phyloP scores from a whole-genome alignment of 2,113 vertebrate genomes.

The Pristiophorus japonicus region DNA sequence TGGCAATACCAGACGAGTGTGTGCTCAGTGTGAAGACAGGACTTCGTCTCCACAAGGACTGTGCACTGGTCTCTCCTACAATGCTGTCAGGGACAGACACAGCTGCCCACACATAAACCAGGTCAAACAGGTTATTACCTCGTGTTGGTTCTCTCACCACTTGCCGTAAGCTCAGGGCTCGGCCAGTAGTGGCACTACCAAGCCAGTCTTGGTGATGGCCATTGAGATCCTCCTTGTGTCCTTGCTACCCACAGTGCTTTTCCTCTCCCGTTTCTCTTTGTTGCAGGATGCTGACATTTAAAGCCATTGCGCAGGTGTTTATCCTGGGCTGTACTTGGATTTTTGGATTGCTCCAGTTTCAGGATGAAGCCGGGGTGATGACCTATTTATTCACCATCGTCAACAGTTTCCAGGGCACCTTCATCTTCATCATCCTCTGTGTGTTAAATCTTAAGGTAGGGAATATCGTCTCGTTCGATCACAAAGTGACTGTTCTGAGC shows the following conservation, averaged over 20 bases:
- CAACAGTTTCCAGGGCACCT: slow-evolving; percentile 53
- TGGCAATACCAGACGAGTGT: background rate
- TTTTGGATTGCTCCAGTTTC: slow-evolving; percentile 51
- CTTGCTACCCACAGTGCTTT: background rate
- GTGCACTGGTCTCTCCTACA: background rate
- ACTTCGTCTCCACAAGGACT: background rate
- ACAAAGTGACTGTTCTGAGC: background rate
- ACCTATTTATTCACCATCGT: slow-evolving; percentile 51
- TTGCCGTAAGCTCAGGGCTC: background rate
- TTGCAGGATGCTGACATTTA: slow-evolving; percentile 51
- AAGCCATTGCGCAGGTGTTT: slow-evolving; percentile 53
- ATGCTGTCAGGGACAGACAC: background rate
- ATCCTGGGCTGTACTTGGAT: slow-evolving; percentile 54
- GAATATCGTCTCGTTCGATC: background rate
- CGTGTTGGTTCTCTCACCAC: background rate
- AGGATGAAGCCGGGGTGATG: slow-evolving; percentile 39
- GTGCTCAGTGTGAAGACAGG: background rate
- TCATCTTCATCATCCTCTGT: slow-evolving; percentile 56
- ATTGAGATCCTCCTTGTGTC: background rate
- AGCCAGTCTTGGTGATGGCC: background rate
- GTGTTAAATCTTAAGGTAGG: slow-evolving; percentile 53
- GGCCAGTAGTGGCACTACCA: background rate
- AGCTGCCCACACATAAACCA: background rate
- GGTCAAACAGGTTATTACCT: background rate
- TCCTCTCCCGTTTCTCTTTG: background rate